These are phyloP conservation scores for Romanogobio albipinnatus DNA, from an alignment of 2,113 vertebrate species.

Conservation along the genomic window DNA sequence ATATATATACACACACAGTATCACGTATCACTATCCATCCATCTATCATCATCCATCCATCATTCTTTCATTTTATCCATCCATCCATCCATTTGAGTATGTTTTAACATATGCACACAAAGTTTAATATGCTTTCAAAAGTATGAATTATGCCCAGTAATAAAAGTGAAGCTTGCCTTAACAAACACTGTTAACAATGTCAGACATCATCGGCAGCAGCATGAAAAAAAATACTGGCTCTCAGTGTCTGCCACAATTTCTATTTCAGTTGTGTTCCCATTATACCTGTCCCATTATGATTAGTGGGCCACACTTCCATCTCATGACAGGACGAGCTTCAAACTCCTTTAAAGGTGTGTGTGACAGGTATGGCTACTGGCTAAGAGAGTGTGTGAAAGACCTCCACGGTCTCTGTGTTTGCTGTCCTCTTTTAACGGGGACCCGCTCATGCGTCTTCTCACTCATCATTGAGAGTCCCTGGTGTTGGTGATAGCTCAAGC, in stretches of 20 bases:
- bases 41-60: too few relatives aligned
- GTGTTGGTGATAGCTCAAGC: constrained; percentile 48
- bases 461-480: constrained; percentile 52
- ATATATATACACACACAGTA: too few relatives aligned
- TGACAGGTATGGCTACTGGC: neutral
- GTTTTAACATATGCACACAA: neutral
- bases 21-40: too few relatives aligned
- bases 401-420: neutral
- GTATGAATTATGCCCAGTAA: neutral
- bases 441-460: constrained; percentile 48
- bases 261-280: neutral
- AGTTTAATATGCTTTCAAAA: neutral
- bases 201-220: neutral
- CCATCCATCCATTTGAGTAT: neutral
- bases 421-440: constrained; percentile 21
- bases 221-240: neutral
- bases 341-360: constrained; percentile 1
- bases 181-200: neutral
- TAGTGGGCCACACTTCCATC: constrained; percentile 8
- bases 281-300: constrained; percentile 3
- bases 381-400: constrained; percentile 1
- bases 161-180: neutral
- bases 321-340: neutral
- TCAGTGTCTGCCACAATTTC: neutral
- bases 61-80: too few relatives aligned